Conservation (phyloP, 2,113 vertebrate genomes). For the Hippoglossus stenolepis region DNA sequence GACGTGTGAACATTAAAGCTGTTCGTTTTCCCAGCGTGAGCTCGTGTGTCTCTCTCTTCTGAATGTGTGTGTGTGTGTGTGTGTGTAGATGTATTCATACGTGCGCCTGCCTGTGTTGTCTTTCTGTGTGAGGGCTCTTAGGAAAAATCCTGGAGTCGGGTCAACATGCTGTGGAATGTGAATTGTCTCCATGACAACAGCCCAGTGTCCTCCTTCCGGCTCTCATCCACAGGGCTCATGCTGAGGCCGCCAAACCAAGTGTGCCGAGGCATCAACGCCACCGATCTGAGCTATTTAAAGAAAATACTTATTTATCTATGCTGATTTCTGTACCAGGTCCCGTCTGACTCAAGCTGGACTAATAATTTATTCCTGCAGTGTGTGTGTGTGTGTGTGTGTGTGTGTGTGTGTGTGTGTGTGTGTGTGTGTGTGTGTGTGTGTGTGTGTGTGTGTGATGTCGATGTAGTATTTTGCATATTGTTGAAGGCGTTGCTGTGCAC, state of each 20-base stretch:
- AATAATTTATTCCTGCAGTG: not conserved
- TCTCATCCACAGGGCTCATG: conserved; percentile 43
- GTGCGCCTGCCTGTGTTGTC: conserved; percentile 28
- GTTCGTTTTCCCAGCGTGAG: conserved; percentile 39
- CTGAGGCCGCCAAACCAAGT: conserved; percentile 29
- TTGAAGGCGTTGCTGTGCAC: too few species aligned
- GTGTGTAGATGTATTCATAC: not conserved
- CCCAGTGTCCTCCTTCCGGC: conserved; percentile 64
- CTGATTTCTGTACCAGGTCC: conserved; percentile 36
- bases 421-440: conserved; percentile 11
- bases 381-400: conserved; percentile 12
- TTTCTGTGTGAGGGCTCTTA: conserved; percentile 39
- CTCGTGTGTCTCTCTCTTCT: not conserved
- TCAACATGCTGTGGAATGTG: conserved; percentile 72
- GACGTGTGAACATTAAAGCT: conserved; percentile 43
- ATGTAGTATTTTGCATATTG: conserved; percentile 2
- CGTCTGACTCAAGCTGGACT: conserved; percentile 45
- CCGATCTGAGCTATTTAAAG: conserved; percentile 45
- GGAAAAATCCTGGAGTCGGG: conserved; percentile 51
- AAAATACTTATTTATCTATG: conserved; percentile 46
- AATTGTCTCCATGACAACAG: conserved; percentile 72
- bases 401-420: conserved; percentile 18
- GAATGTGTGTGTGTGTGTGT: not conserved
- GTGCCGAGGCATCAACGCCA: conserved; percentile 47
- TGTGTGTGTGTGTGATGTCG: conserved; percentile 10